These are phyloP conservation scores for Microcebus lehilahytsara DNA, from an alignment of 2,113 vertebrate genomes.

Conservation along the genomic window DNA sequence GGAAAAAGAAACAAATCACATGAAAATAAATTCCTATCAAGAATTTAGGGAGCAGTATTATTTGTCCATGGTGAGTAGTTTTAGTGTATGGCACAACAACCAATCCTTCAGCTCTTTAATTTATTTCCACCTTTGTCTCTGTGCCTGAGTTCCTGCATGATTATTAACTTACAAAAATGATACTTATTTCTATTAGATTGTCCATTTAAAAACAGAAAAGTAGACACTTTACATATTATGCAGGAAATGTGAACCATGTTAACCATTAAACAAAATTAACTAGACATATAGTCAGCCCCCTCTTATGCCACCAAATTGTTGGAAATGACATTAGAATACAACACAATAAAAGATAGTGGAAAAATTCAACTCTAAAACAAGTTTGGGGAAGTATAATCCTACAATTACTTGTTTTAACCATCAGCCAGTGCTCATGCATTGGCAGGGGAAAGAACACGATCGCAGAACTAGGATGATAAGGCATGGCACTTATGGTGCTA, in stretches of 20 bases:
- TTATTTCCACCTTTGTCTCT: background rate
- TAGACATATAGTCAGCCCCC: background rate
- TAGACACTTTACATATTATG: background rate
- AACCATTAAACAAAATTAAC: background rate
- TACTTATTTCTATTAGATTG: background rate
- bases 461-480: background rate
- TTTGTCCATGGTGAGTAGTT: background rate
- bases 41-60: background rate
- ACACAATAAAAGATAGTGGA: background rate
- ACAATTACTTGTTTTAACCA: background rate
- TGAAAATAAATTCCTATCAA: background rate
- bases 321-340: background rate
- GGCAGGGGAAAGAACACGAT: background rate
- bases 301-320: background rate
- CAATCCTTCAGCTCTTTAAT: background rate
- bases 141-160: background rate
- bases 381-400: background rate
- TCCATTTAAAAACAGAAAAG: conserved; percentile 3
- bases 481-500: accelerated
- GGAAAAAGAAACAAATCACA: background rate
- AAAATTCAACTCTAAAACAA: background rate
- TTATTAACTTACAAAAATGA: background rate
- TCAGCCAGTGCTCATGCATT: background rate
- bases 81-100: background rate
- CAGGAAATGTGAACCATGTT: background rate